Evolutionary conservation across 2,797 vertebrate species (phyloP).

Genomic region (Serranus cabrilla): DNA sequence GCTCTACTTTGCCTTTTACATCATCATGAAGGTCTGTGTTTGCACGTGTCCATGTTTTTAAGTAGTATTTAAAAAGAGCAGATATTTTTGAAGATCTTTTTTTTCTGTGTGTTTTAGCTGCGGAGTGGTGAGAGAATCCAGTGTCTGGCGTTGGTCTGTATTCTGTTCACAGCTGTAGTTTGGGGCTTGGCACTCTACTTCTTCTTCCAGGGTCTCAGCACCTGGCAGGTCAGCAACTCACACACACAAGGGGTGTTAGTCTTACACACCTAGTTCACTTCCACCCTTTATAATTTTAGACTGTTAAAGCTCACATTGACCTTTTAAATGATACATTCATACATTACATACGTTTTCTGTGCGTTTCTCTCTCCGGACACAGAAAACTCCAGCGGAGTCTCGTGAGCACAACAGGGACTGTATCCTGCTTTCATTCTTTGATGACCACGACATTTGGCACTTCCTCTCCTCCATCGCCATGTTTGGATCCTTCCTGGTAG

Average conservation of each 20-base stretch:
- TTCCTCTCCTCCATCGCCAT: slow-evolving; percentile 98
- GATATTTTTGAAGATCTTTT: background rate
- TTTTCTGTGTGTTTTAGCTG: slow-evolving; percentile 82
- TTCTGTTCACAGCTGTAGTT: slow-evolving; percentile 93
- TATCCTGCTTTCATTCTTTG: slow-evolving; percentile 95
- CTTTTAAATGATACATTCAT: background rate
- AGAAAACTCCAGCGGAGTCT: slow-evolving; percentile 98
- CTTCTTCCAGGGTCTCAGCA: slow-evolving; percentile 99
- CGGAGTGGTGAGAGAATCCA: slow-evolving; percentile 94
- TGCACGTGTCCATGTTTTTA: no score
- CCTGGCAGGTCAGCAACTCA: slow-evolving; percentile 92
- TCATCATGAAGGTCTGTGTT: slow-evolving; percentile 96
- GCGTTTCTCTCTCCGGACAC: slow-evolving; percentile 15
- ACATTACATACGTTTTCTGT: background rate
- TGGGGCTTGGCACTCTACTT: slow-evolving; percentile 98
- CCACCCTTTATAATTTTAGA: no score
- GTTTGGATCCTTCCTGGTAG: slow-evolving; percentile 98
- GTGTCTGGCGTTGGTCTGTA: slow-evolving; percentile 92
- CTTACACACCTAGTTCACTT: background rate
- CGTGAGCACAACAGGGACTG: slow-evolving; percentile 97
- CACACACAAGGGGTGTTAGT: background rate
- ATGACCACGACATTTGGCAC: slow-evolving; percentile 99
- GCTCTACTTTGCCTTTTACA: slow-evolving; percentile 99
- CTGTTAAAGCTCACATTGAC: no score
- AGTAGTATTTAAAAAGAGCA: background rate